A percentile compares a stretch with the other conserved stretches of the same genome.
These are phyloP conservation scores for Mungos mungo DNA, from an alignment of 2,113 vertebrate species.

Conservation along the genomic window DNA sequence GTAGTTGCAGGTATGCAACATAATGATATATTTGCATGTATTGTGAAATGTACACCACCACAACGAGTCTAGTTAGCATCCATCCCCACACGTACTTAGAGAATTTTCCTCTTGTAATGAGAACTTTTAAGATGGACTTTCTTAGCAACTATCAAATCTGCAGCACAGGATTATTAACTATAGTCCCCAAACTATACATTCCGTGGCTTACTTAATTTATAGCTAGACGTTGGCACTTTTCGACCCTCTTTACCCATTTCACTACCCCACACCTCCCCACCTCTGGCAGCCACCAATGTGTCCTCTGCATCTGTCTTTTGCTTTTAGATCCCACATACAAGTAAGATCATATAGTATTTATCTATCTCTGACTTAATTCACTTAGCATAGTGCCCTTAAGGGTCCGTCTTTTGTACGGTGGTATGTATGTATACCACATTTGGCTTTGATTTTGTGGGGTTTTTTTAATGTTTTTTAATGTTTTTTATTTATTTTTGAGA, in stretches of 20 bases:
- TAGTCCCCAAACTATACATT: background rate
- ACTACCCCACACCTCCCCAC: background rate
- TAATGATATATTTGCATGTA: background rate
- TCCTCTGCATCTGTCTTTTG: background rate
- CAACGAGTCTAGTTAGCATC: background rate
- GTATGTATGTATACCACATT: background rate
- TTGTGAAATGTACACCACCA: background rate
- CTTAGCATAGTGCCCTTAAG: background rate
- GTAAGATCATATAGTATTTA: background rate
- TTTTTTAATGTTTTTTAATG: too few species aligned
- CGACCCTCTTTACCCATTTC: background rate
- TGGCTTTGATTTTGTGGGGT: background rate
- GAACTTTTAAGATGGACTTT: background rate
- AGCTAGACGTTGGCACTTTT: background rate
- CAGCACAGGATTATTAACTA: background rate
- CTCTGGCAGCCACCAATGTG: background rate
- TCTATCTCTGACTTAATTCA: background rate
- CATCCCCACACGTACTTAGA: background rate
- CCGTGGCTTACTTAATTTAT: background rate
- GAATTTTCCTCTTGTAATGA: background rate
- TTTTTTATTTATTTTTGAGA: too few species aligned
- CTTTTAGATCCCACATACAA: background rate
- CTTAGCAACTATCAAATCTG: background rate
- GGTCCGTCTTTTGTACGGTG: background rate
- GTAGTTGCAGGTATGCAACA: background rate